These are phyloP conservation scores for Celastrina argiolus DNA, from an alignment of 2,888 invertebrate species.

Conservation along the genomic window DNA sequence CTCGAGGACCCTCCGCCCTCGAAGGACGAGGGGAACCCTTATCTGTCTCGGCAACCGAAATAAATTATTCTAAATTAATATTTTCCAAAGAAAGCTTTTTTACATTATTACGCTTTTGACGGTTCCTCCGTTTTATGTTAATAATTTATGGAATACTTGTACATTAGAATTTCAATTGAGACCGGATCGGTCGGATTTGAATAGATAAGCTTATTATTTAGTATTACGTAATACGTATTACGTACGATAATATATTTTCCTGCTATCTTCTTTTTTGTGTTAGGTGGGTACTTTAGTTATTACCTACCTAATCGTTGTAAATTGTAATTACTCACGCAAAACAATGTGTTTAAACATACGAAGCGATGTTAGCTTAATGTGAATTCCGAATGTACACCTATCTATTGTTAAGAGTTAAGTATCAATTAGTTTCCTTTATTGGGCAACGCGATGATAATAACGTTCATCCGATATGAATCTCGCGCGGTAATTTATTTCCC, in stretches of 20 bases:
- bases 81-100: conserved; percentile 49
- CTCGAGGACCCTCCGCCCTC: conserved; percentile 27
- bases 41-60: conserved; percentile 47
- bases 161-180: conserved; percentile 23
- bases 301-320: too few relatives aligned
- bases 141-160: conserved; percentile 41
- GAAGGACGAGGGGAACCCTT: conserved; percentile 39
- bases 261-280: too few relatives aligned
- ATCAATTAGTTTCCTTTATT: conserved; percentile 17
- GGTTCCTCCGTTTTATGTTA: conserved; percentile 34
- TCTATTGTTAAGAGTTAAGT: neutral
- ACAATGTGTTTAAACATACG: neutral
- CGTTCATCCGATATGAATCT: conserved; percentile 23
- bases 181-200: neutral
- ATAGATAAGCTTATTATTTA: conserved; percentile 17
- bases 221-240: too few relatives aligned
- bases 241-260: neutral
- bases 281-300: too few relatives aligned
- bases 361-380: neutral
- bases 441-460: conserved; percentile 17
- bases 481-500: conserved; percentile 28
- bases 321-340: too few relatives aligned
- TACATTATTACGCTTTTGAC: conserved; percentile 42
- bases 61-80: conserved; percentile 64
- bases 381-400: neutral